phyloP scores from a whole-genome alignment of 2,888 invertebrate species.

The Meandrusa payeni region DNA sequence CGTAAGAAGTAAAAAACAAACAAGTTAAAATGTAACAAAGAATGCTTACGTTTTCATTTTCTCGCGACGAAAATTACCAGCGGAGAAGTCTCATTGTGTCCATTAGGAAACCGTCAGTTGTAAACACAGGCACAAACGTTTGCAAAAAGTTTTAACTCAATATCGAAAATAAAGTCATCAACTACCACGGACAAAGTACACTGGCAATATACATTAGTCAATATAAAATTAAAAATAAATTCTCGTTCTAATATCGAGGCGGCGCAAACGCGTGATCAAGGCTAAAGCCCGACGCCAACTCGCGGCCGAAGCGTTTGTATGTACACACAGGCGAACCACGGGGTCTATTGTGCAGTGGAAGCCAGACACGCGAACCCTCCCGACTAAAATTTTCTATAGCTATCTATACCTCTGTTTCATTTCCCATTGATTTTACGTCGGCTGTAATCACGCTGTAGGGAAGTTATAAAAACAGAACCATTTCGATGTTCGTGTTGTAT shows the following conservation, averaged over 20 bases:
- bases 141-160: conserved; percentile 41
- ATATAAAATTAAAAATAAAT: conserved; percentile 32
- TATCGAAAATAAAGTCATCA: conserved; percentile 32
- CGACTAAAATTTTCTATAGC: conserved; percentile 44
- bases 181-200: conserved; percentile 24
- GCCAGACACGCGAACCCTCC: conserved; percentile 73
- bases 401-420: conserved; percentile 43
- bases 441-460: conserved; percentile 22
- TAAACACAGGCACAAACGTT: conserved; percentile 49
- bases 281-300: conserved; percentile 71
- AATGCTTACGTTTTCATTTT: conserved; percentile 77
- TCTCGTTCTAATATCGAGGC: conserved; percentile 49
- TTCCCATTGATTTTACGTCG: conserved; percentile 41
- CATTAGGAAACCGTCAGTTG: conserved; percentile 49
- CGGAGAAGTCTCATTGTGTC: conserved; percentile 61
- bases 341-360: conserved; percentile 64
- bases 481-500: too few species aligned
- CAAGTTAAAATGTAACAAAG: conserved; percentile 41
- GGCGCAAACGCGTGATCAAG: conserved; percentile 70
- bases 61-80: conserved; percentile 63
- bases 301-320: conserved; percentile 51
- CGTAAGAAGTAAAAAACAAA: not conserved
- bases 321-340: conserved; percentile 55
- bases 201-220: conserved; percentile 21
- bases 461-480: too few species aligned